Conservation (phyloP, 2,888 invertebrate genomes). For the Drosophila nr. fundita region DNA sequence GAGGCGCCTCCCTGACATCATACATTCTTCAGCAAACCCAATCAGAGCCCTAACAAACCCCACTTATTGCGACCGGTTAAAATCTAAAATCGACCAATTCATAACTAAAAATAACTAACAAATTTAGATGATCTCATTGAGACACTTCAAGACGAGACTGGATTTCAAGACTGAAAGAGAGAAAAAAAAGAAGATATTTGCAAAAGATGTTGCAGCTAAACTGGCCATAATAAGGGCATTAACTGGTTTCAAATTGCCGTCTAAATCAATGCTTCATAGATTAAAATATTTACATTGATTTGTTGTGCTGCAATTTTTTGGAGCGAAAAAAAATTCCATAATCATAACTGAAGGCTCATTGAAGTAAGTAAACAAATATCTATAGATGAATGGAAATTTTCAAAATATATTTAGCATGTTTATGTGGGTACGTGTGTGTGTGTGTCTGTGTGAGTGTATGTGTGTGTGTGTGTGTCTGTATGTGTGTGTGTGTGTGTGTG, state of each 20-base stretch:
- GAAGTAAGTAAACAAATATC: slow-evolving; percentile 20
- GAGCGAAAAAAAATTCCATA: slow-evolving; percentile 37
- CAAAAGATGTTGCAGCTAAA: background rate
- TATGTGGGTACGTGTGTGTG: background rate
- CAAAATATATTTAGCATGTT: slow-evolving; percentile 5
- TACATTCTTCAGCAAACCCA: background rate
- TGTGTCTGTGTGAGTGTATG: background rate
- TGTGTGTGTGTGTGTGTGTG: background rate
- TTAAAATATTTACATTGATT: slow-evolving; percentile 10
- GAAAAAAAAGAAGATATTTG: background rate
- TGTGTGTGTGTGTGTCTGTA: background rate
- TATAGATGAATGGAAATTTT: slow-evolving; percentile 11
- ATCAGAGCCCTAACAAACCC: background rate
- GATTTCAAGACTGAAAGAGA: slow-evolving; percentile 10
- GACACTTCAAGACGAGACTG: slow-evolving; percentile 26
- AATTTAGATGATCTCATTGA: slow-evolving; percentile 16
- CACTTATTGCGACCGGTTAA: slow-evolving; percentile 60
- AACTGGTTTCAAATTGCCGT: slow-evolving; percentile 10
- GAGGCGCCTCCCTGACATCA: background rate
- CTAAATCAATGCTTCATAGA: background rate
- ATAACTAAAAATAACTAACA: slow-evolving; percentile 44
- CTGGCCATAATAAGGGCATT: background rate
- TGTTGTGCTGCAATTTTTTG: background rate
- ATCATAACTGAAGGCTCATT: slow-evolving; percentile 14
- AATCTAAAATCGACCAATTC: slow-evolving; percentile 22